phyloP scores from a whole-genome alignment of 1,140 invertebrate genomes.

The Coboldia fuscipes region DNA sequence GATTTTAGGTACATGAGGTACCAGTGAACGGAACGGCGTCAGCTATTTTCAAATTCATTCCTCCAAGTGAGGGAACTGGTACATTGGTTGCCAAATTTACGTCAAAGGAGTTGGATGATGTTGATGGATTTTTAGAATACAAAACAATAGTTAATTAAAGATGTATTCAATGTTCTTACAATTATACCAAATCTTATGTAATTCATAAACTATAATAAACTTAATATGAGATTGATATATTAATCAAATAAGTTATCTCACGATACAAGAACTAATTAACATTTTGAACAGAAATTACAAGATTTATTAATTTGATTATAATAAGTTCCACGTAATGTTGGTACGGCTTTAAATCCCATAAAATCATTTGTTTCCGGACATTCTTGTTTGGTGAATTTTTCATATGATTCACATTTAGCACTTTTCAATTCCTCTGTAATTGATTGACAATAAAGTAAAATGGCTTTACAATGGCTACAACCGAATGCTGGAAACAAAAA shows the following conservation, averaged over 20 bases:
- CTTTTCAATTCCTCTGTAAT: too few species aligned
- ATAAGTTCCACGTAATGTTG: too few species aligned
- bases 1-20: conserved; percentile 22
- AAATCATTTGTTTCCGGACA: too few species aligned
- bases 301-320: too few species aligned
- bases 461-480: too few species aligned
- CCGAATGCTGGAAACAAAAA: too few species aligned
- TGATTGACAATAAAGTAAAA: too few species aligned
- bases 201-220: background rate
- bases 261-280: background rate
- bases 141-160: conserved; percentile 8
- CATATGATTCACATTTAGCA: too few species aligned
- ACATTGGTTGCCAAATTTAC: conserved; percentile 62
- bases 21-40: conserved; percentile 36
- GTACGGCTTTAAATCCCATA: too few species aligned
- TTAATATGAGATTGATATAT: background rate
- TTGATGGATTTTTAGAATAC: conserved; percentile 53
- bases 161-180: conserved; percentile 13
- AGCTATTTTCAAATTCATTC: conserved; percentile 45
- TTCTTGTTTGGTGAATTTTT: too few species aligned
- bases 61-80: conserved; percentile 43
- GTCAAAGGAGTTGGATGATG: conserved; percentile 59
- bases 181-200: conserved; percentile 10
- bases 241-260: conserved; percentile 3
- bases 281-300: background rate